Percentiles rank a stretch among this genome's conserved stretches.
Conservation (phyloP, 1,140 invertebrate genomes). For the Trypoxylus dichotomus region DNA sequence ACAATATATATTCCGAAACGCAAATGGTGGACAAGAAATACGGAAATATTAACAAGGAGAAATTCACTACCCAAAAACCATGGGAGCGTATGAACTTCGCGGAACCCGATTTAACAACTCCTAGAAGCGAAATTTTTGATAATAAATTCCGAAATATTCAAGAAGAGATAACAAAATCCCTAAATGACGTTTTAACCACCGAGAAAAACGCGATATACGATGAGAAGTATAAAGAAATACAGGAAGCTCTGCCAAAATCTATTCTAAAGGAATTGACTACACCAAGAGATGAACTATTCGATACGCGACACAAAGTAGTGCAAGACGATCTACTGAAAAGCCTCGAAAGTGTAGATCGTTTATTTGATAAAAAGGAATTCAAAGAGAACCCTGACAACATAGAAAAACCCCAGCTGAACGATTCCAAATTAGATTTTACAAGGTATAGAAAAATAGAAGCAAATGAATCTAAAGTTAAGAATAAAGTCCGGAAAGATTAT, state of each 20-base stretch:
- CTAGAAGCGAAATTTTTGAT: conserved; percentile 35
- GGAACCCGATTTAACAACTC: conserved; percentile 44
- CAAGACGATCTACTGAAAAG: background rate
- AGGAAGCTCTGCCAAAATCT: background rate
- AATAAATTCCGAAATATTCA: conserved; percentile 11
- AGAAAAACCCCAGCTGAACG: conserved; percentile 1
- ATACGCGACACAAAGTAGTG: background rate
- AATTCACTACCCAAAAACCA: conserved; percentile 24
- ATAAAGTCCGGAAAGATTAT: conserved; percentile 38
- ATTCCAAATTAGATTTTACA: conserved; percentile 20
- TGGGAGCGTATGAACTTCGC: conserved; percentile 29
- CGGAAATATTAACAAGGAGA: conserved; percentile 33
- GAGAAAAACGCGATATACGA: background rate
- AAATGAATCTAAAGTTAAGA: conserved; percentile 33
- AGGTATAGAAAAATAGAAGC: conserved; percentile 26
- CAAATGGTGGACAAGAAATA: conserved; percentile 40
- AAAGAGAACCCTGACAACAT: background rate
- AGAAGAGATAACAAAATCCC: conserved; percentile 24
- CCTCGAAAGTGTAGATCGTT: background rate
- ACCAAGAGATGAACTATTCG: conserved; percentile 10
- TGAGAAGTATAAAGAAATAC: background rate
- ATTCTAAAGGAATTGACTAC: background rate
- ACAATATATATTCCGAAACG: conserved; percentile 44
- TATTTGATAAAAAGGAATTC: background rate
- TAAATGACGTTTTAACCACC: conserved; percentile 21